Evolutionary conservation across 2,888 invertebrate species (phyloP), one percentile per base, ranked within the genome.

Genomic region (Baronia brevicornis): DNA sequence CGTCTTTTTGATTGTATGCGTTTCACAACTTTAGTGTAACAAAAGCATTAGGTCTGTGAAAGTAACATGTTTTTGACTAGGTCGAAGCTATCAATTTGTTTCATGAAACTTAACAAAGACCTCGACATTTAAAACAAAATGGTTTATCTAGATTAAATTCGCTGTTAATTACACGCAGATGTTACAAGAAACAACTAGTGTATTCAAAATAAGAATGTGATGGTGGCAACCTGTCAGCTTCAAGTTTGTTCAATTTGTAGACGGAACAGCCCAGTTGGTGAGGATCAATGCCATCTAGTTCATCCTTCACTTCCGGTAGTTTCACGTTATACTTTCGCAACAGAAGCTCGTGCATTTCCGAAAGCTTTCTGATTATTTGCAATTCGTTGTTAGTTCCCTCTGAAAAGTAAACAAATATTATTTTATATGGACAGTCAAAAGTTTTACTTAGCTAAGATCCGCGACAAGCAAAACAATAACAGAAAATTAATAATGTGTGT

Each of bases 181-280:
- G n/a, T n/a, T n/a, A n/a, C n/a, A n/a, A n/a, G n/a, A n/a, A n/a
- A n/a, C n/a, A n/a, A n/a, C n/a, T n/a, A n/a, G n/a, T n/a, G n/a
- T n/a, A n/a, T n/a, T n/a, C n/a, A n/a, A n/a, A n/a, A n/a, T n/a
- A n/a, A n/a, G n/a, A n/a, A n/a, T n/a, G n/a, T n/a, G n/a, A n/a
- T n/a, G n/a, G 8, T n/a, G n/a, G 13, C 17, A 27, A 72, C 78
- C 72, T 68, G 39, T 78, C 77, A 5, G 48, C 44, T 8, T 59
- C 54, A 3, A 78, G 41, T 41, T 78, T 78, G 10, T 57, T 51
- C 7, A 77, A 39, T 38, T 70, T 72, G 29, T 72, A 66, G 15
- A 66, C 58, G 1, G 44, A 28, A 18, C 54, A 55, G 24, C 38
- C 21, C 2, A 77, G 54, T 1, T 54, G 54, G 0, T 48, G 42